phyloP scores from a whole-genome alignment of 35 echinoderm and acorn worm species.

The Chiridota heheva region DNA sequence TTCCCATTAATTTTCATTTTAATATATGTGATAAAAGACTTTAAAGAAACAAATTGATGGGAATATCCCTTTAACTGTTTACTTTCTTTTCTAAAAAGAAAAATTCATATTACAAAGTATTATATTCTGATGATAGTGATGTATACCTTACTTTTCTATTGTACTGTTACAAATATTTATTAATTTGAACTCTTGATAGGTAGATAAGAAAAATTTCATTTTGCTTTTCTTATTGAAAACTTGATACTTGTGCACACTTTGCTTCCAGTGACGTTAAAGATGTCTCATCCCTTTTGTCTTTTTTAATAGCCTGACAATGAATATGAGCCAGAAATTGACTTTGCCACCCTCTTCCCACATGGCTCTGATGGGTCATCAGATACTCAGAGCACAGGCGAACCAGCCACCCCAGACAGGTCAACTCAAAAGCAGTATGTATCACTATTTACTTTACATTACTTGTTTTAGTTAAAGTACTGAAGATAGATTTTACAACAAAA shows the following conservation, averaged over 20 bases:
- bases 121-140: neutral
- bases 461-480: no score
- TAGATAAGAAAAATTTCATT: neutral
- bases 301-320: constrained; percentile 13
- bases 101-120: no score
- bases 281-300: neutral
- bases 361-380: constrained; percentile 17
- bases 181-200: no score
- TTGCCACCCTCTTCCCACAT: neutral
- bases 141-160: neutral
- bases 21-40: neutral
- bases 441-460: no score
- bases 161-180: neutral
- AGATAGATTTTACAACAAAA: neutral
- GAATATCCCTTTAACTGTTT: neutral
- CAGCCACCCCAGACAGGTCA: constrained; percentile 19
- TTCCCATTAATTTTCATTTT: neutral
- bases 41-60: neutral
- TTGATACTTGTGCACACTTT: neutral
- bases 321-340: constrained; percentile 28
- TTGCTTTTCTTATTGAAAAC: neutral
- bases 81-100: no score
- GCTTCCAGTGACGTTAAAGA: no score
- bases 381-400: constrained; percentile 11
- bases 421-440: constrained; percentile 2